These are phyloP conservation scores for Nothocercus nigrocapillus DNA, from an alignment of 2,113 vertebrate genomes.

Conservation along the genomic window DNA sequence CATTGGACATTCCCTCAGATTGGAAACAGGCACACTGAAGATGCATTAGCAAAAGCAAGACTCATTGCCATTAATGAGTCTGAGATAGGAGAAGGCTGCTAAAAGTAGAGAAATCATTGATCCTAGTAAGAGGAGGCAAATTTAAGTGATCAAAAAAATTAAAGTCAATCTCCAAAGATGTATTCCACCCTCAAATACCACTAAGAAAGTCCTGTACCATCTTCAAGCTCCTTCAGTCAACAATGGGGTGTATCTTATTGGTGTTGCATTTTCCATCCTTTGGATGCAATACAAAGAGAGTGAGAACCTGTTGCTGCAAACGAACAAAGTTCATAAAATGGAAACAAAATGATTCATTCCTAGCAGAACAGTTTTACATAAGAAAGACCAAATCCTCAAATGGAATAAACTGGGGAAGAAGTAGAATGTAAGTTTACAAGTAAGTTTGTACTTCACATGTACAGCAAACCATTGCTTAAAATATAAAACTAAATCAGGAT, in stretches of 20 bases:
- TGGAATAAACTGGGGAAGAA: neutral
- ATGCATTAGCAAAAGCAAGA: slow-evolving; percentile 67
- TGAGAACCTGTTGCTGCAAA: slow-evolving; percentile 56
- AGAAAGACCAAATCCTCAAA: neutral
- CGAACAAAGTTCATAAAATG: neutral
- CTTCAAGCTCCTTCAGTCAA: slow-evolving; percentile 70
- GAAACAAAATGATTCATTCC: neutral
- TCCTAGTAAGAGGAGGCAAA: slow-evolving; percentile 19
- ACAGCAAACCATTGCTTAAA: neutral
- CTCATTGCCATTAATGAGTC: slow-evolving; percentile 68
- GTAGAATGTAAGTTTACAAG: neutral
- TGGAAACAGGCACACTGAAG: slow-evolving; percentile 42
- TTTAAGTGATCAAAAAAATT: neutral
- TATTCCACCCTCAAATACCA: slow-evolving; percentile 70
- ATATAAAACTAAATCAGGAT: neutral
- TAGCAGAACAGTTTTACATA: neutral
- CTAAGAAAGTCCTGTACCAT: slow-evolving; percentile 64
- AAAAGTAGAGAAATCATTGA: slow-evolving; percentile 73
- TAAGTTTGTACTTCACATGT: neutral
- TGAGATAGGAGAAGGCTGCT: slow-evolving; percentile 82
- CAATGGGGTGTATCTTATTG: slow-evolving; percentile 49
- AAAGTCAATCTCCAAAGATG: slow-evolving; percentile 12
- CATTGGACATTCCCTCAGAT: slow-evolving; percentile 11
- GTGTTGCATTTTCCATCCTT: slow-evolving; percentile 72
- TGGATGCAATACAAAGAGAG: slow-evolving; percentile 69